Evolutionary conservation across 2,888 invertebrate species (phyloP).

Genomic region (Dynastes tityus): DNA sequence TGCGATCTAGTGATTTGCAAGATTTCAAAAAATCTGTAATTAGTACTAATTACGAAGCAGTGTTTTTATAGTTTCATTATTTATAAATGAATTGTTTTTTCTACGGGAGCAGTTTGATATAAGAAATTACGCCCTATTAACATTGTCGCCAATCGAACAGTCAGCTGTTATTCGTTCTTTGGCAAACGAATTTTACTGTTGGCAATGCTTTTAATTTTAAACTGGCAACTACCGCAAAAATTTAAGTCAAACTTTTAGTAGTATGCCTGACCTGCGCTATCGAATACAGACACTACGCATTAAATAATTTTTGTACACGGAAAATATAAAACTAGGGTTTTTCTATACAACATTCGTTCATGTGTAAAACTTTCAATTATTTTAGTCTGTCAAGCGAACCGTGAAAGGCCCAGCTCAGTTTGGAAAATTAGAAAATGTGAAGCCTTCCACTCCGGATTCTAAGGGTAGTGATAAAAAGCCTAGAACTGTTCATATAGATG

Average conservation of each 20-base stretch:
- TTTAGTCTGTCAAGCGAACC: slow-evolving; percentile 56
- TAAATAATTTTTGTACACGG: slow-evolving; percentile 26
- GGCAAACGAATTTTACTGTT: slow-evolving; percentile 30
- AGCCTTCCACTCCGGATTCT: slow-evolving; percentile 55
- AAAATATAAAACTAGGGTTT: slow-evolving; percentile 39
- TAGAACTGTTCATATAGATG: slow-evolving; percentile 83
- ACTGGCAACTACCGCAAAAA: slow-evolving; percentile 41
- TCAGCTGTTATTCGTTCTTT: slow-evolving; percentile 39
- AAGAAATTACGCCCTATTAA: too few species aligned
- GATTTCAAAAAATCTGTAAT: too few species aligned
- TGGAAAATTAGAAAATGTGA: slow-evolving; percentile 44
- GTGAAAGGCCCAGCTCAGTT: slow-evolving; percentile 61
- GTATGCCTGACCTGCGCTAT: slow-evolving; percentile 34
- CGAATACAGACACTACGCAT: slow-evolving; percentile 29
- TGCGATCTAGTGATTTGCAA: too few species aligned
- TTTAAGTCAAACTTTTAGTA: slow-evolving; percentile 18
- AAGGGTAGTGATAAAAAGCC: slow-evolving; percentile 70
- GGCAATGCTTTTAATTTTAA: slow-evolving; percentile 30
- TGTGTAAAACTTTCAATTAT: slow-evolving; percentile 25
- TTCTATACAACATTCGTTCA: slow-evolving; percentile 12
- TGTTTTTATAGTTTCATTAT: too few species aligned
- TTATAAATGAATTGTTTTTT: too few species aligned
- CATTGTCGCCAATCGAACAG: not conserved
- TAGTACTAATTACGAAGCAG: too few species aligned
- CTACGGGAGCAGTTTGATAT: too few species aligned